These are phyloP conservation scores for Tenthredo distinguenda DNA, from an alignment of 2,888 invertebrate genomes.

Conservation along the genomic window DNA sequence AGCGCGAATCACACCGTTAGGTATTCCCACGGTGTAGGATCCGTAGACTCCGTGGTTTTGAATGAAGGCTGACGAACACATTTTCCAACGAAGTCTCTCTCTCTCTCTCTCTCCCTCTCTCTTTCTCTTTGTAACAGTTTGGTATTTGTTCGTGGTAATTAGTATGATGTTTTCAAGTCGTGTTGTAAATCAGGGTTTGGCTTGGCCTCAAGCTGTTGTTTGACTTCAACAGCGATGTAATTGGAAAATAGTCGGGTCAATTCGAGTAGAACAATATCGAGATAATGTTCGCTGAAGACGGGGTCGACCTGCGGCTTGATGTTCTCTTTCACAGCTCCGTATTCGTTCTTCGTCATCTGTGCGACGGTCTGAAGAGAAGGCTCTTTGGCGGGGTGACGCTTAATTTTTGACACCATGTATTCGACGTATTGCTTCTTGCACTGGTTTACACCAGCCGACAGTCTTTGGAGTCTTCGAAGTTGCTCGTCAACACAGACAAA, in stretches of 20 bases:
- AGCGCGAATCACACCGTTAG: too few species aligned
- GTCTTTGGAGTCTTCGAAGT: background rate
- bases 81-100: too few species aligned
- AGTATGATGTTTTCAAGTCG: too few species aligned
- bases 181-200: too few species aligned
- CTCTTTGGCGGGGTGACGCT: too few species aligned
- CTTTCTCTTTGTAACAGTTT: too few species aligned
- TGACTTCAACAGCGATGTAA: background rate
- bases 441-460: background rate
- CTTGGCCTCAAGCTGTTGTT: background rate
- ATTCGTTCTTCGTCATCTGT: background rate
- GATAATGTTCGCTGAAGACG: background rate
- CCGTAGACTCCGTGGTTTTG: too few species aligned
- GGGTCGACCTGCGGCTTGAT: background rate
- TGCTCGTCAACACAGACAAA: slow-evolving; percentile 26
- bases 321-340: background rate
- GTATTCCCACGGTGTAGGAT: too few species aligned
- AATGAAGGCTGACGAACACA: too few species aligned
- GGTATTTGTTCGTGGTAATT: too few species aligned
- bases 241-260: background rate
- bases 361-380: background rate
- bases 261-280: background rate
- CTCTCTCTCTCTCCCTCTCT: too few species aligned
- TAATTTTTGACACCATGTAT: background rate
- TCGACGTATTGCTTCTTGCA: background rate